Percentiles rank a stretch among this genome's conserved stretches.
phyloP scores from a whole-genome alignment of 2,888 invertebrate species.

The Eristalinus sepulchralis region DNA sequence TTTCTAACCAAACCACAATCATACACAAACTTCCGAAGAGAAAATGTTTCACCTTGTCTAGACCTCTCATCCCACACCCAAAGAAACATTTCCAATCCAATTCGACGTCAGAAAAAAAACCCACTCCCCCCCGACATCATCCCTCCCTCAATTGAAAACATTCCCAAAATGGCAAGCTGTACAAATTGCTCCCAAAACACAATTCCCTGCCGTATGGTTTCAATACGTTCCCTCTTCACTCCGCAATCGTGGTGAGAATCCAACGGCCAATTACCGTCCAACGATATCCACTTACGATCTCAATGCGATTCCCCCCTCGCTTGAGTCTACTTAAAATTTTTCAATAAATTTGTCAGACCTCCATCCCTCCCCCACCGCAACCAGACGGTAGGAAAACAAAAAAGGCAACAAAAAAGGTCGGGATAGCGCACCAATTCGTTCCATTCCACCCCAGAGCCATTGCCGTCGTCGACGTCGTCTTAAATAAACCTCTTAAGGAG shows the following conservation, averaged over 20 bases:
- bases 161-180: not conserved
- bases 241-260: not conserved
- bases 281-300: not conserved
- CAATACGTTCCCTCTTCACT: not conserved
- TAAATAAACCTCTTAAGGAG: constrained; percentile 70
- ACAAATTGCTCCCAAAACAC: not conserved
- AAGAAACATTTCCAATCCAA: too few species aligned
- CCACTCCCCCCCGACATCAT: too few species aligned
- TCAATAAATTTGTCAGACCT: constrained; percentile 63
- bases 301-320: constrained; percentile 31
- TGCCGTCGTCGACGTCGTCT: constrained; percentile 12
- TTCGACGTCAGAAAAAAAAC: too few species aligned
- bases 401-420: constrained; percentile 46
- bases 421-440: constrained; percentile 45
- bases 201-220: not conserved
- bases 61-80: too few species aligned
- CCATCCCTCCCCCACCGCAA: not conserved
- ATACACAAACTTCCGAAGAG: too few species aligned
- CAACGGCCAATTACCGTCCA: not conserved
- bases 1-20: too few species aligned
- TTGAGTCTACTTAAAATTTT: constrained; percentile 31
- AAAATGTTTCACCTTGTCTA: too few species aligned
- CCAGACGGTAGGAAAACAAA: constrained; percentile 10
- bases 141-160: not conserved
- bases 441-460: not conserved